Evolutionary conservation across 37 sponge, comb jelly and placozoan genomes (phyloP).

Genomic region (Ianthella basta): DNA sequence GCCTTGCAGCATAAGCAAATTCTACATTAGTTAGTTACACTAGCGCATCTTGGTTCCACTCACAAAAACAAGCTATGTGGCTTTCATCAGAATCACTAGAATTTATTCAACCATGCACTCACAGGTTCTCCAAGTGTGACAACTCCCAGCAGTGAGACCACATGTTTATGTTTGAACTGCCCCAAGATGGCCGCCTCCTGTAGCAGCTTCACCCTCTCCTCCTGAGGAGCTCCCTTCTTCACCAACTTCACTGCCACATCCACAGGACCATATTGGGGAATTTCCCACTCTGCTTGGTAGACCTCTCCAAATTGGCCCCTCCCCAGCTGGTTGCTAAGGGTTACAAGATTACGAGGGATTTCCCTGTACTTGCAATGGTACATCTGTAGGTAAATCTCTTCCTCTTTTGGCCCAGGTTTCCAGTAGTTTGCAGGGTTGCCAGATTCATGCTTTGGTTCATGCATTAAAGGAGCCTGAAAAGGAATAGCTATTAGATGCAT

Average conservation of each 20-base stretch:
- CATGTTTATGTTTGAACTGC: constrained; percentile 13
- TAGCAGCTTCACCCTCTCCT: constrained; percentile 31
- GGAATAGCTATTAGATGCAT: too few relatives aligned
- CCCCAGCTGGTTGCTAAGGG: background rate
- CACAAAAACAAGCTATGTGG: too few relatives aligned
- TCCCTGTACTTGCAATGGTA: background rate
- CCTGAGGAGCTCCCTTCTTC: constrained; percentile 11
- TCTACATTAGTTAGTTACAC: too few relatives aligned
- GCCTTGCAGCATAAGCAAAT: too few relatives aligned
- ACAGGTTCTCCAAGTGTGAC: constrained; percentile 18
- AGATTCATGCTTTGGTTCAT: too few relatives aligned
- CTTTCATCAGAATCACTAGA: too few relatives aligned
- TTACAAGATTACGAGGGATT: constrained; percentile 7
- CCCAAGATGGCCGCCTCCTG: constrained; percentile 34
- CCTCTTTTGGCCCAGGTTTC: background rate
- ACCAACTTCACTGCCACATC: constrained; percentile 16
- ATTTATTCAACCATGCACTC: background rate
- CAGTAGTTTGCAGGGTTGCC: background rate
- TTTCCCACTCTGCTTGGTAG: background rate
- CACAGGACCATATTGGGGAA: background rate
- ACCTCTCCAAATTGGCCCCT: constrained; percentile 20
- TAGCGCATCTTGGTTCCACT: too few relatives aligned
- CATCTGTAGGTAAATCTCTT: constrained; percentile 15
- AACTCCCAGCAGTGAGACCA: background rate
- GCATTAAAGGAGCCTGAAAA: too few relatives aligned